These are phyloP conservation scores for Coregonus suidteri DNA, from an alignment of 2,797 vertebrate species.

Conservation along the genomic window DNA sequence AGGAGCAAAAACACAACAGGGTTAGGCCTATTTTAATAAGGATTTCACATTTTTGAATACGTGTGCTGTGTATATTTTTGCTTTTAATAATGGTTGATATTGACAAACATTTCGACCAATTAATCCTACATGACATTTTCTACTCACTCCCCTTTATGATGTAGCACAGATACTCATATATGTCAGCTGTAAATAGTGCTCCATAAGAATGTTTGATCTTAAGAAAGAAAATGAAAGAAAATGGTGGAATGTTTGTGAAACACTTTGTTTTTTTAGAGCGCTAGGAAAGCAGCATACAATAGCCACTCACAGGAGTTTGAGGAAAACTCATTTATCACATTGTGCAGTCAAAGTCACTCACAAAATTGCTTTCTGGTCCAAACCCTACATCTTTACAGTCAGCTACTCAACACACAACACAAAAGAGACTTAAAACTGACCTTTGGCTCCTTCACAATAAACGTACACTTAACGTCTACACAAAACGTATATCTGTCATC, in stretches of 20 bases:
- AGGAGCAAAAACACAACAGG: not conserved
- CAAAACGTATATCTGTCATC: constrained; percentile 9
- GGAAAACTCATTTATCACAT: constrained; percentile 12
- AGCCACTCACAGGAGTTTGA: not conserved
- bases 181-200: not conserved
- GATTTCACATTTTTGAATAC: not conserved
- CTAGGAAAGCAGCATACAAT: not conserved
- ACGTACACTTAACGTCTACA: constrained; percentile 1
- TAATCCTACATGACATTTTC: not conserved
- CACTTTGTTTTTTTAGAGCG: not conserved
- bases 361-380: not conserved
- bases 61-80: not conserved
- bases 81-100: not conserved
- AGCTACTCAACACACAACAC: constrained; percentile 23
- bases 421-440: constrained; percentile 26
- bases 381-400: constrained; percentile 13
- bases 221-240: not conserved
- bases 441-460: constrained; percentile 39
- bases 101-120: not conserved
- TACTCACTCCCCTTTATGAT: not conserved
- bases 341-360: constrained; percentile 16
- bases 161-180: not conserved
- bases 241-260: not conserved
- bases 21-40: not conserved
- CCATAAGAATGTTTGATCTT: not conserved